These are phyloP conservation scores for Nysson spinosus DNA, from an alignment of 2,888 invertebrate species.

Conservation along the genomic window DNA sequence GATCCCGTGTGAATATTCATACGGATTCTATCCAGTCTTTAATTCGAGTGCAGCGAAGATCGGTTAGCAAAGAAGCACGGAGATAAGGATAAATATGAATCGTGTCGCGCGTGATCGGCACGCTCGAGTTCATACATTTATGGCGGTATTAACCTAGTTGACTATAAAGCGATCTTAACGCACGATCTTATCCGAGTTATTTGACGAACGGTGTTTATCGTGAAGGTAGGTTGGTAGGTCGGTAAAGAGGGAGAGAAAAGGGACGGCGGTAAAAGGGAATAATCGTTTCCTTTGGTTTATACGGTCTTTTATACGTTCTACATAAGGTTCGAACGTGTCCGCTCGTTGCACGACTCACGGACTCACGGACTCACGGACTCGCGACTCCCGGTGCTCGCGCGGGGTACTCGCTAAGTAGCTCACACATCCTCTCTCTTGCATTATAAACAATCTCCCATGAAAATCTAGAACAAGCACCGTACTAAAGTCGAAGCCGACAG, in stretches of 20 bases:
- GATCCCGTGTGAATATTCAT: no score
- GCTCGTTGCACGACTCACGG: slow-evolving; percentile 46
- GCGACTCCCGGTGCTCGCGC: slow-evolving; percentile 38
- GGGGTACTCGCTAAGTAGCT: slow-evolving; percentile 67
- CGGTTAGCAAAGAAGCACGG: no score
- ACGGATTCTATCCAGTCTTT: no score
- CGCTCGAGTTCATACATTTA: slow-evolving; percentile 21
- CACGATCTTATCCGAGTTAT: slow-evolving; percentile 18
- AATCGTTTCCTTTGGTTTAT: slow-evolving; percentile 33
- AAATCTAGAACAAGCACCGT: slow-evolving; percentile 70
- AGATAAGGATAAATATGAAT: slow-evolving; percentile 14
- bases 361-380: slow-evolving; percentile 41
- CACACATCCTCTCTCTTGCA: slow-evolving; percentile 69
- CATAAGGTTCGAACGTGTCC: slow-evolving; percentile 22
- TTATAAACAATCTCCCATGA: slow-evolving; percentile 73
- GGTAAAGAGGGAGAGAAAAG: not conserved
- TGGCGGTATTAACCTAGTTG: slow-evolving; percentile 36
- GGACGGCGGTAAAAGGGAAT: not conserved
- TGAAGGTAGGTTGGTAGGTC: no score
- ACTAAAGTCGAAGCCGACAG: slow-evolving; percentile 56
- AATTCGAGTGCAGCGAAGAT: no score
- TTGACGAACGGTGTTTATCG: slow-evolving; percentile 21
- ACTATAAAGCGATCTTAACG: slow-evolving; percentile 17
- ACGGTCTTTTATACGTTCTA: slow-evolving; percentile 19
- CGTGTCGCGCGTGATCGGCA: not conserved